These are phyloP conservation scores for Gymnogyps californianus DNA, from an alignment of 2,113 vertebrate species.

Conservation along the genomic window DNA sequence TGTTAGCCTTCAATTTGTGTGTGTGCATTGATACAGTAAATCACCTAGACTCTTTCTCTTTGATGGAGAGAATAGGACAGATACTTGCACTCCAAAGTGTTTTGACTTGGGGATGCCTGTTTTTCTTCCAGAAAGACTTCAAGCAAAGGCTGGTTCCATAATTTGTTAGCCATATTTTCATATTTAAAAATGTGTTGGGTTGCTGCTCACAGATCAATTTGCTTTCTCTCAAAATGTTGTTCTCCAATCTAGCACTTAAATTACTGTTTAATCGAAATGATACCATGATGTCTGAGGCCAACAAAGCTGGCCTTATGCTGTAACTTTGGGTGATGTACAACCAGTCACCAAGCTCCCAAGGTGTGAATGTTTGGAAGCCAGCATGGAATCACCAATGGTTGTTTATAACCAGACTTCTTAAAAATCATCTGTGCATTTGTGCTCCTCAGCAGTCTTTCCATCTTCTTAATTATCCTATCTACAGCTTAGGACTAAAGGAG, in stretches of 20 bases:
- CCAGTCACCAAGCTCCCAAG: background rate
- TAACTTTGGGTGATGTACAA: background rate
- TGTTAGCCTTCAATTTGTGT: background rate
- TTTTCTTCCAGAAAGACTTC: background rate
- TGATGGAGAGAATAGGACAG: background rate
- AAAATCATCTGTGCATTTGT: background rate
- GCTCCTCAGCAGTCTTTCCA: background rate
- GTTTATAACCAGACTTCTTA: background rate
- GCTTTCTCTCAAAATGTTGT: background rate
- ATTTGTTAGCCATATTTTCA: background rate
- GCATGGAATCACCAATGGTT: background rate
- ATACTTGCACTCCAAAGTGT: background rate
- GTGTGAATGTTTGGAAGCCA: background rate
- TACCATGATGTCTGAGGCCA: background rate
- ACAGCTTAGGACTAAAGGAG: background rate
- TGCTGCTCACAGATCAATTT: background rate
- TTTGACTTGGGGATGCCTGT: background rate
- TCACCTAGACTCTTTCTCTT: background rate
- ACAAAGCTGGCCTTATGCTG: background rate
- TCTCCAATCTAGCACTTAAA: background rate
- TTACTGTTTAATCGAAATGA: background rate
- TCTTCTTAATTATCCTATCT: background rate
- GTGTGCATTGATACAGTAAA: background rate
- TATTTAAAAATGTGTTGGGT: background rate
- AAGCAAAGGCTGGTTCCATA: background rate